Percentiles rank a stretch among this genome's conserved stretches.
phyloP scores from a whole-genome alignment of 2,888 invertebrate genomes.

The Eupithecia tripunctaria region DNA sequence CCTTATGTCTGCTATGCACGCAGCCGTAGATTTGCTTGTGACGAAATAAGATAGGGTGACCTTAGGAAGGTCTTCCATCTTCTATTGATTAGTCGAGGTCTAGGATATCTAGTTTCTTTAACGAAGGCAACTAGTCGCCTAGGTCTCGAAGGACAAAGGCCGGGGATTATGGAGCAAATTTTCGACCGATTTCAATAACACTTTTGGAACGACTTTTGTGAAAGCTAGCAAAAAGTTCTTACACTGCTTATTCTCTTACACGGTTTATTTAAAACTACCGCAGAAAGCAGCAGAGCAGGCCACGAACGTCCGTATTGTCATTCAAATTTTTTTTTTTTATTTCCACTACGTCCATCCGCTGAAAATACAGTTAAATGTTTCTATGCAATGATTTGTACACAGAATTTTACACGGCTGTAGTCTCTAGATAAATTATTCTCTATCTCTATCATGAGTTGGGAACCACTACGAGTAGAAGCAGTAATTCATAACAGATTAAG shows the following conservation, averaged over 20 bases:
- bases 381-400: neutral
- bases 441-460: neutral
- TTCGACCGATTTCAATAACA: neutral
- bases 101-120: neutral
- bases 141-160: neutral
- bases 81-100: neutral
- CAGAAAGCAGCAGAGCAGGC: neutral
- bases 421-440: neutral
- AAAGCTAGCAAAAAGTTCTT: neutral
- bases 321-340: neutral
- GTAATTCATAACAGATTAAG: constrained; percentile 1
- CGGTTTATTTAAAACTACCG: neutral
- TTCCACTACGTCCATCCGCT: neutral
- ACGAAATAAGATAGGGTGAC: constrained; percentile 54
- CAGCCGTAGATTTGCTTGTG: constrained; percentile 55
- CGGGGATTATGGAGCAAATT: neutral
- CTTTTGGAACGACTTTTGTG: neutral
- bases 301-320: neutral
- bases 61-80: neutral
- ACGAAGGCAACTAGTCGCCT: neutral
- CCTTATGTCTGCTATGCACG: constrained; percentile 53
- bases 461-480: neutral
- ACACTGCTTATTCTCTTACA: too few relatives aligned
- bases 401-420: neutral
- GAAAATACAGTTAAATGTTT: neutral